Evolutionary conservation across 2,797 vertebrate genomes (phyloP), one percentile per base, ranked within the genome.

Genomic region (Callimico goeldii): DNA sequence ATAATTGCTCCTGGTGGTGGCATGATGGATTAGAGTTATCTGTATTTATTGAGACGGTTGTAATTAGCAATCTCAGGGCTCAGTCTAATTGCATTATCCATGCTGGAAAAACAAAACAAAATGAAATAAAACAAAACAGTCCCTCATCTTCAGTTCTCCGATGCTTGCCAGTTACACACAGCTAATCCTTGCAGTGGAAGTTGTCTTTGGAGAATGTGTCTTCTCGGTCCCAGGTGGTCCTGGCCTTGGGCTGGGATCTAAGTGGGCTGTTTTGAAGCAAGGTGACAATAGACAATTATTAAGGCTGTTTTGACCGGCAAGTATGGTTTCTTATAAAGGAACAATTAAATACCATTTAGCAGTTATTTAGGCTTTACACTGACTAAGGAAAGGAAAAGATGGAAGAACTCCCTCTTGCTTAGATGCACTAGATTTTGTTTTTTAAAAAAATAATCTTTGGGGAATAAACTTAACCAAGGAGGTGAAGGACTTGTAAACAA

Each of bases 131-230:
- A 33, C 33, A n/a, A 67, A n/a, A 33, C 0, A 0, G 4, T 30
- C 33, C 50, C n/a, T 36, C 36, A 14, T 17, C 39, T 81, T 15
- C 24, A 52, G 24, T 1, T 41, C 48, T 15, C 33, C 1, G 4
- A 26, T 1, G n/a, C 46, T 19, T 28, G 43, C 24, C 0, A n/a
- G 22, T 11, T 9, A 30, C 20, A 22, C 43, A 6, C 0, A 20
- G 33, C 64, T 11, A 22, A 14, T 0, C 73, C 46, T 70, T 64
- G n/a, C 15, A 24, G 41, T 5, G 28, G 10, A 58, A 67, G 19
- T 15, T 2, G 41, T 57, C 26, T 15, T 55, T 86, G 50, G 15
- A 84, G 50, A 41, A 46, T 5, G 2, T 12, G 36, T 15, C 4
- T 81, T 46, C 55, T 80, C 11, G 36, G 48, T 57, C 46, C 55